phyloP scores from a whole-genome alignment of 2,797 vertebrate species.

The Gephyroberyx darwinii region DNA sequence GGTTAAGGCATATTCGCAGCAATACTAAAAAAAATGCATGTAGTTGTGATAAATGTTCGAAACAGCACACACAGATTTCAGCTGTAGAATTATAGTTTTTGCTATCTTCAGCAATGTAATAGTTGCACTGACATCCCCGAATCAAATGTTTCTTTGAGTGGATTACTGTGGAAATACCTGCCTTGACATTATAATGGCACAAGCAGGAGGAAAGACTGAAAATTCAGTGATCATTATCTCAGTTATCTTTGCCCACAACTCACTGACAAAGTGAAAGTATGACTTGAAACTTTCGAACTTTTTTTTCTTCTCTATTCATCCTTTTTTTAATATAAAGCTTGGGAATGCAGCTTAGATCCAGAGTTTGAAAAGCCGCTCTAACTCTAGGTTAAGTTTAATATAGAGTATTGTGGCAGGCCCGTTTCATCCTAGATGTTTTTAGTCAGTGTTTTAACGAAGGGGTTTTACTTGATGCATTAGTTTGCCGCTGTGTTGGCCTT shows the following conservation, averaged over 20 bases:
- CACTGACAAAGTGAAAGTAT: slow-evolving; percentile 17
- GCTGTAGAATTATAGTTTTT: slow-evolving; percentile 16
- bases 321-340: slow-evolving; percentile 20
- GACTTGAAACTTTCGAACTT: slow-evolving; percentile 22
- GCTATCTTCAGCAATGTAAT: slow-evolving; percentile 11
- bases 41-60: background rate
- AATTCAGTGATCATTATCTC: slow-evolving; percentile 49
- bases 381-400: no score
- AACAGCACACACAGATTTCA: background rate
- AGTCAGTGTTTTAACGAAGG: no score
- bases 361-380: no score
- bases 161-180: slow-evolving; percentile 30
- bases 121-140: slow-evolving; percentile 17
- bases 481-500: no score
- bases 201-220: slow-evolving; percentile 3
- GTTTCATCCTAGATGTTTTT: no score
- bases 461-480: no score
- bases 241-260: slow-evolving; percentile 14
- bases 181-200: slow-evolving; percentile 22
- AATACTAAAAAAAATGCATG: background rate
- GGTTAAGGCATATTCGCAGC: background rate
- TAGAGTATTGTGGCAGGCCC: no score
- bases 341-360: no score
- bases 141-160: slow-evolving; percentile 42
- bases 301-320: slow-evolving; percentile 5